Evolutionary conservation across 2,113 vertebrate species (phyloP).

Genomic region (Aptenodytes forsteri): DNA sequence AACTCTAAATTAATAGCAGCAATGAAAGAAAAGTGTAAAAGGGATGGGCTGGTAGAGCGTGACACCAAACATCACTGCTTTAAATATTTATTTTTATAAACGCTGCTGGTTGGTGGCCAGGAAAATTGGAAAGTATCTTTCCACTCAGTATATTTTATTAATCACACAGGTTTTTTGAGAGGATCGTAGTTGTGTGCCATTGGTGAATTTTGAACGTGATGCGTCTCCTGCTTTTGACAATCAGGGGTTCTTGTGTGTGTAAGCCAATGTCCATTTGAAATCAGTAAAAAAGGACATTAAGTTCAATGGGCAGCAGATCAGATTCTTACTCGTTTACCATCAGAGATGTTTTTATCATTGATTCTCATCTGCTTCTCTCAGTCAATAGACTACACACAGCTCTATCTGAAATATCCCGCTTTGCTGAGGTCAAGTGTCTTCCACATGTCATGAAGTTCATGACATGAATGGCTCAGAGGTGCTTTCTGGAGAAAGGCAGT

Average conservation of each 20-base stretch:
- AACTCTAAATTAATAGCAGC: neutral
- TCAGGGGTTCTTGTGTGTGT: neutral
- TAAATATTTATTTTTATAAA: neutral
- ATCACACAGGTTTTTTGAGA: neutral
- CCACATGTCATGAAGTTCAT: neutral
- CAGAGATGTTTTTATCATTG: neutral
- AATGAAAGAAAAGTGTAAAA: neutral
- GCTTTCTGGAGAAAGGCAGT: neutral
- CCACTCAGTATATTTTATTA: neutral
- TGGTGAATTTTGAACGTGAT: neutral
- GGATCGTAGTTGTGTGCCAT: neutral
- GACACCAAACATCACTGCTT: neutral
- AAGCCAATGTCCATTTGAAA: neutral
- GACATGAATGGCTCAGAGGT: neutral
- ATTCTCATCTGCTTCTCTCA: neutral
- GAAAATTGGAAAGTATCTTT: neutral
- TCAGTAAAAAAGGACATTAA: neutral
- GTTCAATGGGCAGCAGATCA: neutral
- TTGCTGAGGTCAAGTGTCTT: neutral
- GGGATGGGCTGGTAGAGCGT: neutral
- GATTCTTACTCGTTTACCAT: neutral
- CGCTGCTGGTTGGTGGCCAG: neutral
- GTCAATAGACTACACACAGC: neutral
- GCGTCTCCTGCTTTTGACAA: neutral
- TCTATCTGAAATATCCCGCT: neutral